Evolutionary conservation across 2,113 vertebrate species (phyloP).

Genomic region (Oenanthe oenanthe): DNA sequence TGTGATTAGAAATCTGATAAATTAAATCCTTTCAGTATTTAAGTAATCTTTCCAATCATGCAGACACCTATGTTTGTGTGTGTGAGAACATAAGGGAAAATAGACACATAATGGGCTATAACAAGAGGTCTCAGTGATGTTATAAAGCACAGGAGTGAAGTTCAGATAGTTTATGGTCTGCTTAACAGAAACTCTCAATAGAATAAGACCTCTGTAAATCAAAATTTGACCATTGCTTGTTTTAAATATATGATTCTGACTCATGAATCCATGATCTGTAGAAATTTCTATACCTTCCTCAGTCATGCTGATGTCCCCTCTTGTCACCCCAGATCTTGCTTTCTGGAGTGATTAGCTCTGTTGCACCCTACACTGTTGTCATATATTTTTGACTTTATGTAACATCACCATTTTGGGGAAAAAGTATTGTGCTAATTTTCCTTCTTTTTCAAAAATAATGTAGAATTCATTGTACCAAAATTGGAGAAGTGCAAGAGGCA

Average conservation of each 20-base stretch:
- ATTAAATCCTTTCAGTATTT: background rate
- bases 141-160: background rate
- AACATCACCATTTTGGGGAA: background rate
- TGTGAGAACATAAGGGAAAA: background rate
- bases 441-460: background rate
- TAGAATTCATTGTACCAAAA: background rate
- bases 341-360: background rate
- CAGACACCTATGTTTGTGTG: background rate
- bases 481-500: background rate
- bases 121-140: background rate
- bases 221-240: background rate
- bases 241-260: conserved; percentile 24
- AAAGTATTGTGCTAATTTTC: background rate
- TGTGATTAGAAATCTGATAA: background rate
- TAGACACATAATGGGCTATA: background rate
- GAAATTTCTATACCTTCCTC: background rate
- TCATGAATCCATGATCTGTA: conserved; percentile 25
- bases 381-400: background rate
- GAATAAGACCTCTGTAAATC: background rate
- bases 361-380: background rate
- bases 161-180: background rate
- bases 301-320: background rate
- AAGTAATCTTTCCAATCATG: background rate
- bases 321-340: background rate
- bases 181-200: background rate